A percentile compares a stretch with the other conserved stretches of the same genome.
phyloP scores from a whole-genome alignment of 2,797 vertebrate genomes.

The Urocyon cinereoargenteus region DNA sequence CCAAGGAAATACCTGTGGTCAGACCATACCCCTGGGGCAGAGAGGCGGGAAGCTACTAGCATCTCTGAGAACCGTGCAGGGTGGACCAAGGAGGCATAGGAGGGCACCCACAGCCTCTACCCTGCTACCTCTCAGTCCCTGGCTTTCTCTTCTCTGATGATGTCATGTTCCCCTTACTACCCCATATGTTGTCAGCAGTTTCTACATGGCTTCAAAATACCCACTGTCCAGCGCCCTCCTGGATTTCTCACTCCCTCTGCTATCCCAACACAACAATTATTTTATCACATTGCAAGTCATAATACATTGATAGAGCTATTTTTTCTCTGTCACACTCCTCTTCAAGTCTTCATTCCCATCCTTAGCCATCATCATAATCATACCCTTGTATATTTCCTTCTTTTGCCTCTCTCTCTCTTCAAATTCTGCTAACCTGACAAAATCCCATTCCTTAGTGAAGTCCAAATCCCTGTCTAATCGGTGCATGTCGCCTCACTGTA shows the following conservation, averaged over 20 bases:
- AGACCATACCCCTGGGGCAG: not conserved
- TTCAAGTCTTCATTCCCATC: not conserved
- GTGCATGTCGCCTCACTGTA: not conserved
- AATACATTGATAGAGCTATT: not conserved
- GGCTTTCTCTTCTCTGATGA: not conserved
- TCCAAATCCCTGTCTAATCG: not conserved
- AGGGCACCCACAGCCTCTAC: not conserved
- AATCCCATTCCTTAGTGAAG: not conserved
- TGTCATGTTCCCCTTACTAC: not conserved
- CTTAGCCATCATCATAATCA: not conserved
- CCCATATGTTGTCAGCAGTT: not conserved
- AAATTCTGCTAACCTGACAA: not conserved
- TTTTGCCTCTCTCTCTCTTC: not conserved
- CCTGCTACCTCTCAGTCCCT: not conserved
- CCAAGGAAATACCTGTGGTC: not conserved
- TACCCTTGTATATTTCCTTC: not conserved
- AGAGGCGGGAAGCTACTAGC: not conserved
- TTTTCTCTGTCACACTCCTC: not conserved
- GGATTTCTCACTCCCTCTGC: not conserved
- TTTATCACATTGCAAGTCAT: not conserved
- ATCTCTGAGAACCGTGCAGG: not conserved
- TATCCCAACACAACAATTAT: not conserved
- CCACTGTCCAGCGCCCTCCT: not conserved
- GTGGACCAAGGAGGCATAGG: not conserved
- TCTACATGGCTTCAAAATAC: not conserved